Evolutionary conservation across 2,888 invertebrate species (phyloP).

Genomic region (Euplexia lucipara): DNA sequence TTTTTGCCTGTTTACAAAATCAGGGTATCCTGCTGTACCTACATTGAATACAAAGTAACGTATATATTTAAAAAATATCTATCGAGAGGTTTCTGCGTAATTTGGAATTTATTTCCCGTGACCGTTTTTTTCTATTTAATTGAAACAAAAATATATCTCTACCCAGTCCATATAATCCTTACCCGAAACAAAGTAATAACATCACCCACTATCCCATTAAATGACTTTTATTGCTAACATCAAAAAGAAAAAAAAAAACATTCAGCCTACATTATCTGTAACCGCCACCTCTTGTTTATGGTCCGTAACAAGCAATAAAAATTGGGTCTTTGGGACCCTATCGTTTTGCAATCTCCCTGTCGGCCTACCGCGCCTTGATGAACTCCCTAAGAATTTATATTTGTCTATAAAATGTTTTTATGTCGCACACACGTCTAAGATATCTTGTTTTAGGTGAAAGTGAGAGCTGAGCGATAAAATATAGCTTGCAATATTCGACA

Average conservation of each 20-base stretch:
- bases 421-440: conserved; percentile 72
- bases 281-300: conserved; percentile 86
- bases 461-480: conserved; percentile 33
- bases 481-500: conserved; percentile 32
- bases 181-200: conserved; percentile 54
- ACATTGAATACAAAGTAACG: too few relatives aligned
- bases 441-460: conserved; percentile 24
- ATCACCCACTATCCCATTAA: conserved; percentile 78
- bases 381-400: conserved; percentile 86
- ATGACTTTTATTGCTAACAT: conserved; percentile 78
- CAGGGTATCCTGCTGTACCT: too few relatives aligned
- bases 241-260: conserved; percentile 75
- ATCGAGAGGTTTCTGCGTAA: too few relatives aligned
- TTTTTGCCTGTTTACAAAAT: too few relatives aligned
- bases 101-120: too few relatives aligned
- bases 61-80: too few relatives aligned
- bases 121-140: too few relatives aligned
- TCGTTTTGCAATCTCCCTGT: conserved; percentile 85
- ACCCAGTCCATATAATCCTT: neutral
- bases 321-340: conserved; percentile 83
- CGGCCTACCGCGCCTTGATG: conserved; percentile 81
- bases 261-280: conserved; percentile 82
- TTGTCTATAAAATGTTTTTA: conserved; percentile 86
- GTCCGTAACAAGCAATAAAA: conserved; percentile 89
- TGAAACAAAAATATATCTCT: neutral